Evolutionary conservation across 2,888 invertebrate genomes (phyloP).

Genomic region (Metacarcinus magister): DNA sequence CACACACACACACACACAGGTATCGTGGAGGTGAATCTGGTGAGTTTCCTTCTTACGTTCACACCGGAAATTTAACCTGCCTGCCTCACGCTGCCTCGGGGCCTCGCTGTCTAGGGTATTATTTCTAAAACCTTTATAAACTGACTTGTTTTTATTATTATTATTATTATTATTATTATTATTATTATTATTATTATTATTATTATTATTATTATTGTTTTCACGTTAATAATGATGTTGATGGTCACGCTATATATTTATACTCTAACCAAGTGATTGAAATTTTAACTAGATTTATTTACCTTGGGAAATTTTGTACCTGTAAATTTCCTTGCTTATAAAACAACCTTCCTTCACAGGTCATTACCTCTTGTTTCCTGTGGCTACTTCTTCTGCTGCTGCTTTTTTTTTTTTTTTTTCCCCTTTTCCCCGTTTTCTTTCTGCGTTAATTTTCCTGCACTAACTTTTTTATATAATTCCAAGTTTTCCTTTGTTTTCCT

Average conservation of each 20-base stretch:
- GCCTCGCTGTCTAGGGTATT: neutral
- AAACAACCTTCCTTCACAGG: neutral
- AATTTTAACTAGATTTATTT: neutral
- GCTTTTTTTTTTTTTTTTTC: neutral
- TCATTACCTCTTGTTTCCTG: neutral
- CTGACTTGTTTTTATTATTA: neutral
- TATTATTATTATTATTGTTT: neutral
- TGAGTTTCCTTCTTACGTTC: neutral
- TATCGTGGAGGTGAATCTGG: neutral
- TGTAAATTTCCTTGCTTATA: neutral
- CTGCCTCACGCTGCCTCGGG: neutral
- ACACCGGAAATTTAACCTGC: conserved; percentile 26
- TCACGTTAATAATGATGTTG: neutral
- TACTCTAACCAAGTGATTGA: neutral
- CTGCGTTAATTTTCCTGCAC: neutral
- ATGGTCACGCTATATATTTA: neutral
- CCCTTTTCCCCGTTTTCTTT: neutral
- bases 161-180: neutral
- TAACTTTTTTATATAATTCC: neutral
- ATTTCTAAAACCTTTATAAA: neutral
- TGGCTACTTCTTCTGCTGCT: neutral
- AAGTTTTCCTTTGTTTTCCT: neutral
- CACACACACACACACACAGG: conserved; percentile 21
- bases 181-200: neutral
- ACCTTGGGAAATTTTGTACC: too few relatives aligned